Conservation (phyloP, 2,113 vertebrate species). For the Psettodes erumei region DNA sequence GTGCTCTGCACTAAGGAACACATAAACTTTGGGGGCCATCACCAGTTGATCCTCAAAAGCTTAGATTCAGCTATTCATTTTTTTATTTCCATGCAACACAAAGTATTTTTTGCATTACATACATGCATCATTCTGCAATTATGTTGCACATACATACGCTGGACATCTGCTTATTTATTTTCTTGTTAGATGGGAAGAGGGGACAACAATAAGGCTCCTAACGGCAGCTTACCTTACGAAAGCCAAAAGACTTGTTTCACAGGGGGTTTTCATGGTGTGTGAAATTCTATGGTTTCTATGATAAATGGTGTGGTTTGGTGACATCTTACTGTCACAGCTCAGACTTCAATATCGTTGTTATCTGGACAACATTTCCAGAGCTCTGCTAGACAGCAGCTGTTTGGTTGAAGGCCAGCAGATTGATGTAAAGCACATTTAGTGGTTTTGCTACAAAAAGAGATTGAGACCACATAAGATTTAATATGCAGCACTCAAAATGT, state of each 20-base stretch:
- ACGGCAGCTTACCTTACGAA: neutral
- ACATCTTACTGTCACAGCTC: neutral
- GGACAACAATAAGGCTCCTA: neutral
- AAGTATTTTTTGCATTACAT: neutral
- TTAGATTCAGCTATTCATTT: neutral
- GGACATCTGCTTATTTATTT: too few species aligned
- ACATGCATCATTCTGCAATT: neutral
- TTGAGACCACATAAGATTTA: conserved; percentile 11
- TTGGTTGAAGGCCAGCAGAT: neutral
- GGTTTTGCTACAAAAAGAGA: conserved; percentile 12
- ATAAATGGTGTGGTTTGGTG: neutral
- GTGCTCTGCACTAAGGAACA: neutral
- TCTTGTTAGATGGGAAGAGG: neutral
- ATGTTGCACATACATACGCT: too few species aligned
- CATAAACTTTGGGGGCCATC: neutral
- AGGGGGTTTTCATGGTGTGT: too few species aligned
- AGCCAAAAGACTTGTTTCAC: neutral
- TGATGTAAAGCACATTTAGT: neutral
- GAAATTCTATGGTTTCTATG: neutral
- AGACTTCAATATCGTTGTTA: neutral
- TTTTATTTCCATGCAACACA: neutral
- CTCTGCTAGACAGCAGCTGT: neutral
- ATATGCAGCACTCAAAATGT: neutral
- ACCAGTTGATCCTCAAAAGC: neutral
- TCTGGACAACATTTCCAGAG: neutral